phyloP scores from a whole-genome alignment of 2,113 vertebrate species.

The Rhombomys opimus region DNA sequence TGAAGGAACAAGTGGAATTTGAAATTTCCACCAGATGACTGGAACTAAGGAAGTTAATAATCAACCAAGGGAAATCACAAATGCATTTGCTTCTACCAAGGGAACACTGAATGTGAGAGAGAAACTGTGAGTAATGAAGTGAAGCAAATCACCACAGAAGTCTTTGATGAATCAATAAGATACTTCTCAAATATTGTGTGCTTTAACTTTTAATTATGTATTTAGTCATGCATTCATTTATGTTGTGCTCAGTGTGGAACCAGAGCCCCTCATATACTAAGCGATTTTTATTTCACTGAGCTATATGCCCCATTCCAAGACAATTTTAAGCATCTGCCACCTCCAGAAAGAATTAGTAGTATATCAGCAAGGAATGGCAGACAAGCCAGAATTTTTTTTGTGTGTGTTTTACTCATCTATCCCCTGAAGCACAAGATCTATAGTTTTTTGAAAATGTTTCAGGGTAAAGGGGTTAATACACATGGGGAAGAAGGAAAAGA shows the following conservation, averaged over 20 bases:
- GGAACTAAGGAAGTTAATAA: neutral
- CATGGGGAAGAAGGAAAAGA: neutral
- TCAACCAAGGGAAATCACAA: neutral
- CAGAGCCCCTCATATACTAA: neutral
- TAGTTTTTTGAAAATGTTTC: neutral
- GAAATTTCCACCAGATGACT: neutral
- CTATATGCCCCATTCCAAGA: neutral
- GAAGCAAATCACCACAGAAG: neutral
- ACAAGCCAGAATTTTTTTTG: conserved; percentile 23
- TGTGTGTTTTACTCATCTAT: neutral
- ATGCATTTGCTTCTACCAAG: neutral
- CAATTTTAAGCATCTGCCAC: neutral
- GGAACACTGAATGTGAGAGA: neutral
- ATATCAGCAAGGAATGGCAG: neutral
- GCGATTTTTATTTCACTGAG: neutral
- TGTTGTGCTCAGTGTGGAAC: neutral
- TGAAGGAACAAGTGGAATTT: conserved; percentile 1
- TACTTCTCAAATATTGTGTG: neutral
- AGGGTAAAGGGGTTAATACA: neutral
- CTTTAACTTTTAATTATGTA: neutral
- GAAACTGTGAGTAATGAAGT: neutral
- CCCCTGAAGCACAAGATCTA: neutral
- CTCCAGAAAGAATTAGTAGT: neutral
- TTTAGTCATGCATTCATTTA: neutral
- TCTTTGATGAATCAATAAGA: neutral